These are phyloP conservation scores for Lasioglossum calceatum DNA, from an alignment of 2,888 invertebrate genomes.

Conservation along the genomic window DNA sequence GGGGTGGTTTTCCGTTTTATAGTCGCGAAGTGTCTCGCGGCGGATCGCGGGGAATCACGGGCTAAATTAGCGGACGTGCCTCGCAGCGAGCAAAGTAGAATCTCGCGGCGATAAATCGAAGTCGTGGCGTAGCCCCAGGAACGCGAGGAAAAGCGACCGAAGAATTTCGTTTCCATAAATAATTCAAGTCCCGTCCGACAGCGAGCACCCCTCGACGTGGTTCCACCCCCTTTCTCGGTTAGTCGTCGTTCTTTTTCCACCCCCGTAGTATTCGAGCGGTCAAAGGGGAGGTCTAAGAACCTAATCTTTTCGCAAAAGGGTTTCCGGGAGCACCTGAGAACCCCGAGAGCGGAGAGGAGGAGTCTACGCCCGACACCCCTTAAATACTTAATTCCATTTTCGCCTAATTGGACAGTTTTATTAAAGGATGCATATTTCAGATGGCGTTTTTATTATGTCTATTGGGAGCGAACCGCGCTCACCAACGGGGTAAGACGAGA, in stretches of 20 bases:
- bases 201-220: conserved; percentile 16
- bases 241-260: conserved; percentile 1
- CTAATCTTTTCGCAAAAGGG: conserved; percentile 79
- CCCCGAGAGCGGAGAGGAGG: conserved; percentile 43
- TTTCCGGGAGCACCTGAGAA: conserved; percentile 72
- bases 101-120: conserved; percentile 50
- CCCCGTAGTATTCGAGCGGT: conserved; percentile 35
- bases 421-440: conserved; percentile 84
- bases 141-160: conserved; percentile 54
- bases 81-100: conserved; percentile 5
- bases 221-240: background rate
- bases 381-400: conserved; percentile 84
- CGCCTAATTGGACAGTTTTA: conserved; percentile 84
- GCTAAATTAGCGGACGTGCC: conserved; percentile 33
- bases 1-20: background rate
- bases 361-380: conserved; percentile 75
- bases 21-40: conserved; percentile 24
- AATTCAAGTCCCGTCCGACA: conserved; percentile 75
- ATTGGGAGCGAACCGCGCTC: conserved; percentile 76
- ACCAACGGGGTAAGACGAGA: conserved; percentile 15
- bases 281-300: conserved; percentile 70
- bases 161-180: conserved; percentile 79
- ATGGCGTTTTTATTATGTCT: conserved; percentile 84
- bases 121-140: conserved; percentile 6
- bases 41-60: conserved; percentile 27